These are phyloP conservation scores for Buathra laborator DNA, from an alignment of 2,888 invertebrate genomes.

Conservation along the genomic window DNA sequence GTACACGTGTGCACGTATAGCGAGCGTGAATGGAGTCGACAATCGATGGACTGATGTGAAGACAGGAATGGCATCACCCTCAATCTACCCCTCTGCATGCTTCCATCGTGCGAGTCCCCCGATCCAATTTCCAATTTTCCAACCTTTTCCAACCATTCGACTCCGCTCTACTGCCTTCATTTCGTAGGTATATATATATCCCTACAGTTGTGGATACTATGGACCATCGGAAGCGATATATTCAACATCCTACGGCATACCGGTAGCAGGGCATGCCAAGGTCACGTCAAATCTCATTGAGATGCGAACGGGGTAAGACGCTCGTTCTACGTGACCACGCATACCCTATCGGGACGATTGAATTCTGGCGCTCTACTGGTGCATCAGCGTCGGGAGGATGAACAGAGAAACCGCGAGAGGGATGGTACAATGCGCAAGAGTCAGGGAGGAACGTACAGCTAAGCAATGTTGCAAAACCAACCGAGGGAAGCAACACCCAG, in stretches of 20 bases:
- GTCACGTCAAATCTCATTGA: slow-evolving; percentile 64
- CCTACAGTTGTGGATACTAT: neutral
- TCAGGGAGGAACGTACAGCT: neutral
- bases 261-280: slow-evolving; percentile 33
- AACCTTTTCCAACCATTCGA: slow-evolving; percentile 33
- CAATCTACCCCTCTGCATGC: neutral
- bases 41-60: slow-evolving; percentile 18
- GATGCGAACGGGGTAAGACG: slow-evolving; percentile 48
- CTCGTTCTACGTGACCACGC: slow-evolving; percentile 58
- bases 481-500: neutral
- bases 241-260: neutral
- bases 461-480: neutral
- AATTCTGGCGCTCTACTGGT: neutral
- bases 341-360: slow-evolving; percentile 24
- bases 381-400: neutral
- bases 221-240: neutral
- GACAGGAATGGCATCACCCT: slow-evolving; percentile 29
- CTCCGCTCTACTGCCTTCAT: slow-evolving; percentile 13
- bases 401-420: neutral
- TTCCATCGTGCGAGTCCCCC: slow-evolving; percentile 28
- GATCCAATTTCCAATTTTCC: slow-evolving; percentile 43
- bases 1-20: neutral
- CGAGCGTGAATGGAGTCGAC: neutral
- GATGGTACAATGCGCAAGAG: neutral
- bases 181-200: neutral